These are phyloP conservation scores for Pseudorhombus dupliciocellatus DNA, from an alignment of 2,113 vertebrate genomes.

Conservation along the genomic window DNA sequence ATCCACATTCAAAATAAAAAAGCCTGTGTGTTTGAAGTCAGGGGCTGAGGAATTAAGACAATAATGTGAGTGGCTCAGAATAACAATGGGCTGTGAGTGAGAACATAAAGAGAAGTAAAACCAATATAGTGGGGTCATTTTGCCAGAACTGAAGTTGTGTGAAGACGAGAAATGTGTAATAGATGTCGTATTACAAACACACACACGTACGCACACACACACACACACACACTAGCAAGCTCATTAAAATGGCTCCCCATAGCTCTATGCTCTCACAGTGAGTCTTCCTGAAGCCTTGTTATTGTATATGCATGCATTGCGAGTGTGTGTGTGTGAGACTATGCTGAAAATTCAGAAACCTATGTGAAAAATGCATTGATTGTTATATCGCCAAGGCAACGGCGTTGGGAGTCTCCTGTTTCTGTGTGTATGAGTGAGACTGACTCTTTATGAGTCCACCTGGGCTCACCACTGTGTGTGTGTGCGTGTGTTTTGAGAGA, in stretches of 20 bases:
- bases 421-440: slow-evolving; percentile 32
- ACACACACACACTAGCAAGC: slow-evolving; percentile 17
- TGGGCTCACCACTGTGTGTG: slow-evolving; percentile 38
- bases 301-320: slow-evolving; percentile 14
- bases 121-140: slow-evolving; percentile 29
- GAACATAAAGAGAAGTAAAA: slow-evolving; percentile 6
- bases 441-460: not conserved
- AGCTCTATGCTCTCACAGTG: slow-evolving; percentile 31
- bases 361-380: not conserved
- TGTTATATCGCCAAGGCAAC: not conserved
- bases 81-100: slow-evolving; percentile 21
- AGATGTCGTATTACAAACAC: slow-evolving; percentile 38
- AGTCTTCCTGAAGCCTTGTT: slow-evolving; percentile 30
- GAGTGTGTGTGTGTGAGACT: not conserved
- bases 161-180: slow-evolving; percentile 20
- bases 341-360: not conserved
- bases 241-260: slow-evolving; percentile 59
- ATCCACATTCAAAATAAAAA: not conserved
- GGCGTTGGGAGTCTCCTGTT: not conserved
- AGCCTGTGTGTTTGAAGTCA: not conserved
- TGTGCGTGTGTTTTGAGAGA: slow-evolving; percentile 16
- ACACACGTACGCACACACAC: slow-evolving; percentile 17
- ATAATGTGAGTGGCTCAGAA: not conserved
- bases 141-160: slow-evolving; percentile 27
- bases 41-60: not conserved